phyloP scores from a whole-genome alignment of 92 coral and sea anemone species.

The Porites divaricata region DNA sequence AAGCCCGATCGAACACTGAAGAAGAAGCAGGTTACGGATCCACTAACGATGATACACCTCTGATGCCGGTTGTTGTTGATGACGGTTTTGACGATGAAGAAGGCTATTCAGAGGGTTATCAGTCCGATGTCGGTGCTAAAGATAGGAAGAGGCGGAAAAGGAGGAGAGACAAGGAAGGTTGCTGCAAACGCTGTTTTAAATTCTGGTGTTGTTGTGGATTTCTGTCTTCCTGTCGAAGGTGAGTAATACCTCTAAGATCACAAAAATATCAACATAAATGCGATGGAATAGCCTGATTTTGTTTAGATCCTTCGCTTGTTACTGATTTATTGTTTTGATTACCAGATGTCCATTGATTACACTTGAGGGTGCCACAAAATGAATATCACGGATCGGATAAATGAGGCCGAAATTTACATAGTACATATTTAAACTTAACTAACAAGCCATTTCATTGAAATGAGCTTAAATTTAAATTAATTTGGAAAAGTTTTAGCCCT shows the following conservation, averaged over 20 bases:
- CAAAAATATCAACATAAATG: too few relatives aligned
- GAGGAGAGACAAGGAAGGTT: slow-evolving; percentile 66
- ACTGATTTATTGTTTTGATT: background rate
- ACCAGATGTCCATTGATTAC: background rate
- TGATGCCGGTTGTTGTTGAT: slow-evolving; percentile 82
- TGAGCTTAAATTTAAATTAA: too few relatives aligned
- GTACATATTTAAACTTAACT: background rate
- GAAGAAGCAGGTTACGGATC: slow-evolving; percentile 56
- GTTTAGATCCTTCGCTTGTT: background rate
- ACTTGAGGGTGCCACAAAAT: background rate
- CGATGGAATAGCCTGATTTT: background rate
- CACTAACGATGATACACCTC: slow-evolving; percentile 79
- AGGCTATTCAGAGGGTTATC: slow-evolving; percentile 87
- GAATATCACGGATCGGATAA: too few relatives aligned
- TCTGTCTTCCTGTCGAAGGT: slow-evolving; percentile 27
- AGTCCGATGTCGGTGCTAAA: slow-evolving; percentile 71
- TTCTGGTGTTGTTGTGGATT: slow-evolving; percentile 64
- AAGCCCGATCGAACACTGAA: slow-evolving; percentile 40
- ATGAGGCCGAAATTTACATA: background rate
- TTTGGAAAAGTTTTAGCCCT: too few relatives aligned
- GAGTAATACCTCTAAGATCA: background rate
- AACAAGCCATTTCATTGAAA: too few relatives aligned
- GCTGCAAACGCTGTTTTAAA: slow-evolving; percentile 74
- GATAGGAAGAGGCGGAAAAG: slow-evolving; percentile 66
- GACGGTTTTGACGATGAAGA: slow-evolving; percentile 85